phyloP scores from a whole-genome alignment of 2,797 vertebrate genomes.

The Gouania willdenowi region DNA sequence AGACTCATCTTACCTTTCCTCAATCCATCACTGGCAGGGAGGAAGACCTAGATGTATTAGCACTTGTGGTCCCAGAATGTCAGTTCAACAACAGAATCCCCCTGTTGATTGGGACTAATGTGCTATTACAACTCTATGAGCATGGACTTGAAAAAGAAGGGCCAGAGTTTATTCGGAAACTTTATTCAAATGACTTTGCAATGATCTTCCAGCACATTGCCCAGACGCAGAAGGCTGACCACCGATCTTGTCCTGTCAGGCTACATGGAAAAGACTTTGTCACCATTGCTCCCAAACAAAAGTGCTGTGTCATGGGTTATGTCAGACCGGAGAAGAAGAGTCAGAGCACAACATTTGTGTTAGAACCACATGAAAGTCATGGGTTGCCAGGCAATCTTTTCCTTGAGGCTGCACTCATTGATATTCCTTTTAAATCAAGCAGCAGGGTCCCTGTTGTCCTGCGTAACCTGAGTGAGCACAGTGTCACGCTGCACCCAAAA shows the following conservation, averaged over 20 bases:
- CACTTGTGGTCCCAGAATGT: slow-evolving; percentile 11
- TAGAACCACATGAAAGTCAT: background rate
- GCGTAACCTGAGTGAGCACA: too few species aligned
- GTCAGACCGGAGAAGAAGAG: background rate
- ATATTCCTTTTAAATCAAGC: background rate
- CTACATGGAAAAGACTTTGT: background rate
- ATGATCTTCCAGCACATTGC: slow-evolving; percentile 6
- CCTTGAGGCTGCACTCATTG: too few species aligned
- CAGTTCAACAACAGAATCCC: background rate
- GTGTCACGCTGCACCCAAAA: too few species aligned
- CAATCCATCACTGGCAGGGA: too few species aligned
- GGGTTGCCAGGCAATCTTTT: background rate
- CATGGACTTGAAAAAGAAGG: background rate
- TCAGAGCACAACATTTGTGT: slow-evolving; percentile 1
- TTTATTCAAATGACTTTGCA: too few species aligned
- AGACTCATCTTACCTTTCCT: background rate
- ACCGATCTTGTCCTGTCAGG: background rate
- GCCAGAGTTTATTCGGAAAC: background rate
- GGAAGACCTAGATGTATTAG: background rate
- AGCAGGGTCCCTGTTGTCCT: background rate
- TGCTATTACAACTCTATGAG: background rate
- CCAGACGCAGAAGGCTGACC: background rate
- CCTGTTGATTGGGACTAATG: slow-evolving; percentile 14
- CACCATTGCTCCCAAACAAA: slow-evolving; percentile 3
- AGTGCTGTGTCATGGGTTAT: background rate